phyloP scores from a whole-genome alignment of 2,888 invertebrate genomes.

The Unio pictorum region DNA sequence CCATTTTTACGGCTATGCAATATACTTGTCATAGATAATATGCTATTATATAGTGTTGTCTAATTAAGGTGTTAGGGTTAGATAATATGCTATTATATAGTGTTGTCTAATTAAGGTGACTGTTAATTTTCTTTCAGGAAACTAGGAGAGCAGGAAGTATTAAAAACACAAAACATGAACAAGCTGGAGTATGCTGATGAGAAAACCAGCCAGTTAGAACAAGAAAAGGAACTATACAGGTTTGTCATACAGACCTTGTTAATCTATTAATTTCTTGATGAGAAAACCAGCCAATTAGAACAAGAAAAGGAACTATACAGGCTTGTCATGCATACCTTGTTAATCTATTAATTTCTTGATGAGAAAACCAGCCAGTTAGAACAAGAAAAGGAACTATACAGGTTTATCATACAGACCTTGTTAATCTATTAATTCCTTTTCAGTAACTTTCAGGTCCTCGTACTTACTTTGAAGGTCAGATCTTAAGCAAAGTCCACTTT shows the following conservation, averaged over 20 bases:
- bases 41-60: too few relatives aligned
- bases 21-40: too few relatives aligned
- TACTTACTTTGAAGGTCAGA: too few relatives aligned
- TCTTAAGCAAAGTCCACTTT: too few relatives aligned
- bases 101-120: too few relatives aligned
- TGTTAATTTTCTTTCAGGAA: conserved; percentile 76
- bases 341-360: conserved; percentile 16
- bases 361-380: conserved; percentile 48
- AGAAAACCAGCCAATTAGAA: conserved; percentile 45
- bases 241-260: conserved; percentile 18
- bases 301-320: conserved; percentile 56
- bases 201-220: conserved; percentile 43
- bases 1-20: too few relatives aligned
- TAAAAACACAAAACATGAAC: conserved; percentile 67
- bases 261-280: conserved; percentile 22
- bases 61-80: too few relatives aligned
- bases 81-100: too few relatives aligned
- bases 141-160: conserved; percentile 73
- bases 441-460: too few relatives aligned
- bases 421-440: not conserved
- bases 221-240: conserved; percentile 58
- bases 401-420: conserved; percentile 30
- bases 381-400: conserved; percentile 55
- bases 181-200: conserved; percentile 56
- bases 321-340: conserved; percentile 26